Evolutionary conservation across 1,140 invertebrate genomes (phyloP), one percentile per base, ranked within the genome.

Genomic region (Drosophila lacteicornis): DNA sequence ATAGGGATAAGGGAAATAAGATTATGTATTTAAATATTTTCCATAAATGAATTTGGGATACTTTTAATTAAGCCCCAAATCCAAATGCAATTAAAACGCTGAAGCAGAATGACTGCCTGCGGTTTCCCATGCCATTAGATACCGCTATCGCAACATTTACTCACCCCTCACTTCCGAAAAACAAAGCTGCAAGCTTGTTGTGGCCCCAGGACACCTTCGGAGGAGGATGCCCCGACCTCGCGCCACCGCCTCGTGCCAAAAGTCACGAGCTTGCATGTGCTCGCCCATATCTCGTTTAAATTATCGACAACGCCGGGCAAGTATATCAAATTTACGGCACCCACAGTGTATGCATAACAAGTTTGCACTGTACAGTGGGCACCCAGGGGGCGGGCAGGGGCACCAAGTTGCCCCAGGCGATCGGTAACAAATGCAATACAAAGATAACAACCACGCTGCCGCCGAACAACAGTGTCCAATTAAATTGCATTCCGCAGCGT

Each of bases 311-410:
- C 22, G 38, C 57, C 57, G 61, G 74, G 73, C 80, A 88, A 88
- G 85, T 90, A 70, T 90, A 88, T 88, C 84, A 90, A 84, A 88
- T 88, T 88, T 88, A 90, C 84, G 78, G 59, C 65, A 75, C 58
- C 73, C 73, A 65, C 46, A 51, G 69, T 71, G 80, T 76, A 80
- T 67, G 63, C 50, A 74, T 70, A 83, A 75, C 75, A 62, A 80
- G 33, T n/a, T 73, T 27, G 13, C 33, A 38, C 51, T 42, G 22
- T 13, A 19, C 49, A 45, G 58, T 45, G 22, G 59, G 40, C 13
- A 22, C 45, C 51, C n/a, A 2, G 25, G 53, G 61, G 38, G 43
- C 5, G 47, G 45, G 15, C 22, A n/a, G 17, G 17, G 15, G 25
- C 33, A 11, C 33, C 6, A 4, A 22, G 36, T n/a, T 56, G 49